phyloP scores from a whole-genome alignment of 1,140 invertebrate species.

The Lucilia cuprina region DNA sequence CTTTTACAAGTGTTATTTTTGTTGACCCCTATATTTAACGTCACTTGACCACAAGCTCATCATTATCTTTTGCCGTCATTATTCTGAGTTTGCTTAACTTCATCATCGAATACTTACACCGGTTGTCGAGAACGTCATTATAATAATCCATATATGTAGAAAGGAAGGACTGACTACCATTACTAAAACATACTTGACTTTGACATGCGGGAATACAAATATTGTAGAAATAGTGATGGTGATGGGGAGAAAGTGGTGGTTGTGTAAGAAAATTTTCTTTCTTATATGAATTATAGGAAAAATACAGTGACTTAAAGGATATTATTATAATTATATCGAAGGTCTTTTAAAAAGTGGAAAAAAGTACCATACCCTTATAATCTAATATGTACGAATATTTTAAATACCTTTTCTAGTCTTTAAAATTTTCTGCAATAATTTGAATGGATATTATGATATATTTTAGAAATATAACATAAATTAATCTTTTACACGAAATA shows the following conservation, averaged over 20 bases:
- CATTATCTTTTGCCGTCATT: neutral
- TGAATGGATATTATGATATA: too few species aligned
- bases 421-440: too few species aligned
- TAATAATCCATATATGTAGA: neutral
- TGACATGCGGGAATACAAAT: neutral
- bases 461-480: too few species aligned
- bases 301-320: too few species aligned
- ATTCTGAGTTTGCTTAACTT: neutral
- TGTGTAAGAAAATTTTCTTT: neutral
- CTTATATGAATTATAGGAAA: too few species aligned
- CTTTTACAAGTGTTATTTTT: conserved; percentile 5
- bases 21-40: conserved; percentile 19
- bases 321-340: too few species aligned
- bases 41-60: conserved; percentile 30
- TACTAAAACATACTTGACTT: neutral
- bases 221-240: neutral
- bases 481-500: too few species aligned
- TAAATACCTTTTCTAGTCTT: too few species aligned
- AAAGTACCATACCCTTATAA: too few species aligned
- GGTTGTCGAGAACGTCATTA: neutral
- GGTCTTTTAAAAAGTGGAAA: too few species aligned
- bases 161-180: neutral
- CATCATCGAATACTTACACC: neutral
- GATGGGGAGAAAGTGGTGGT: neutral
- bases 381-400: too few species aligned